These are phyloP conservation scores for Protomyctophum bolini DNA, from an alignment of 2,113 vertebrate genomes.

Conservation along the genomic window DNA sequence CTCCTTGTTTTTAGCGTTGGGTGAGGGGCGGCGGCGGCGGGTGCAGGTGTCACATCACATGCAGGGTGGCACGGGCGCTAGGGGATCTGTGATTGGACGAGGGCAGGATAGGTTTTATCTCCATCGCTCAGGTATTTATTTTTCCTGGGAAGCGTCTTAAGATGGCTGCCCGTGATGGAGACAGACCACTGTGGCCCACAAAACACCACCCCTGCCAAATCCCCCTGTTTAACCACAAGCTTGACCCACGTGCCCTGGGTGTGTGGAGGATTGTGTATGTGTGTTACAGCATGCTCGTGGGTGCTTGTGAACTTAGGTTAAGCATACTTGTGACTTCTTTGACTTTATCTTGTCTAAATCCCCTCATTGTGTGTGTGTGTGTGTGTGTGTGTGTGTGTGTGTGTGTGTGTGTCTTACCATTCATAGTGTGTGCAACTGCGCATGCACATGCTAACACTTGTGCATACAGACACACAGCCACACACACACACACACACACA, in stretches of 20 bases:
- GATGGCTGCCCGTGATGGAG: conserved; percentile 78
- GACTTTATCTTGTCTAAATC: conserved; percentile 48
- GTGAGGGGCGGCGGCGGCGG: conserved; percentile 7
- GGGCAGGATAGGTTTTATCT: conserved; percentile 61
- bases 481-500: conserved; percentile 2
- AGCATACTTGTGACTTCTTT: conserved; percentile 44
- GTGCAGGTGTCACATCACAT: not conserved
- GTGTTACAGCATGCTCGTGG: not conserved
- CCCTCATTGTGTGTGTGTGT: conserved; percentile 34
- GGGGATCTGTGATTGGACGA: conserved; percentile 16
- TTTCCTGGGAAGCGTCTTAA: conserved; percentile 69
- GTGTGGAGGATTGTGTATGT: conserved; percentile 20
- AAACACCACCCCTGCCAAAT: conserved; percentile 67
- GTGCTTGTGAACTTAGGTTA: conserved; percentile 36
- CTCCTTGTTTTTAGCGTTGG: conserved; percentile 49
- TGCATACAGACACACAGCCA: not conserved
- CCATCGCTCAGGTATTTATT: conserved; percentile 70
- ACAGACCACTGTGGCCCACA: conserved; percentile 65
- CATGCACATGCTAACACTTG: conserved; percentile 34
- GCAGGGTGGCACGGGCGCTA: conserved; percentile 24
- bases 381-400: conserved; percentile 35
- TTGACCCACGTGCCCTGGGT: conserved; percentile 60
- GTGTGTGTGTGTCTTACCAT: conserved; percentile 20
- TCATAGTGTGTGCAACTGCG: conserved; percentile 9
- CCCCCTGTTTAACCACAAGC: conserved; percentile 79